phyloP scores from a whole-genome alignment of 2,888 invertebrate genomes.

The Vanessa cardui region DNA sequence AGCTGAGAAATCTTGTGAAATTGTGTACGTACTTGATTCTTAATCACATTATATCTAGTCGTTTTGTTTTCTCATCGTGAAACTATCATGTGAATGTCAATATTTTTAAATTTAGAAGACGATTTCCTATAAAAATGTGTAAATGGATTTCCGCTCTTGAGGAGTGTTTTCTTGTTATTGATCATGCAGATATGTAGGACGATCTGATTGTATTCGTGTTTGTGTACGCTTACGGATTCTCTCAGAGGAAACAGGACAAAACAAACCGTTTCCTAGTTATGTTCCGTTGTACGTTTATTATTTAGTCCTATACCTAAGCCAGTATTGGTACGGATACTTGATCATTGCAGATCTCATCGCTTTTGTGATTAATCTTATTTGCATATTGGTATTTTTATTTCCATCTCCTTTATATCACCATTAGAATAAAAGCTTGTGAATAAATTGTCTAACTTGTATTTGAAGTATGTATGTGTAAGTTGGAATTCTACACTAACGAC shows the following conservation, averaged over 20 bases:
- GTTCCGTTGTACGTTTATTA: conserved; percentile 8
- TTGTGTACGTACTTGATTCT: background rate
- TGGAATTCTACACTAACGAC: too few species aligned
- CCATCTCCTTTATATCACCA: too few species aligned
- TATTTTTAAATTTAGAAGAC: too few species aligned
- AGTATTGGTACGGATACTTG: background rate
- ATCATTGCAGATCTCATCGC: background rate
- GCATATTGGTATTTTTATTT: too few species aligned
- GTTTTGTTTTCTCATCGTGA: background rate
- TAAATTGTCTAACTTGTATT: too few species aligned
- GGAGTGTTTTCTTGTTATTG: conserved; percentile 13
- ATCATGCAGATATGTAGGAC: conserved; percentile 18
- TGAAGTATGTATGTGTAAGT: too few species aligned
- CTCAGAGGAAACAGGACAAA: background rate
- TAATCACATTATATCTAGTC: background rate
- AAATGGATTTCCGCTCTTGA: background rate
- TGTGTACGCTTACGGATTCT: conserved; percentile 5
- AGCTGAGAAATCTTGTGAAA: background rate
- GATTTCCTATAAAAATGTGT: too few species aligned
- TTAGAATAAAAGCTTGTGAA: too few species aligned
- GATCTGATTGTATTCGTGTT: conserved; percentile 12
- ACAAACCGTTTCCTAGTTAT: conserved; percentile 2
- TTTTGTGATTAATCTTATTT: background rate
- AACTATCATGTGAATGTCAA: too few species aligned
- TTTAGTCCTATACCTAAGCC: background rate